Base-by-base conservation (phyloP, 2,888 invertebrate species). In the Dichetophora obliterata region DNA sequence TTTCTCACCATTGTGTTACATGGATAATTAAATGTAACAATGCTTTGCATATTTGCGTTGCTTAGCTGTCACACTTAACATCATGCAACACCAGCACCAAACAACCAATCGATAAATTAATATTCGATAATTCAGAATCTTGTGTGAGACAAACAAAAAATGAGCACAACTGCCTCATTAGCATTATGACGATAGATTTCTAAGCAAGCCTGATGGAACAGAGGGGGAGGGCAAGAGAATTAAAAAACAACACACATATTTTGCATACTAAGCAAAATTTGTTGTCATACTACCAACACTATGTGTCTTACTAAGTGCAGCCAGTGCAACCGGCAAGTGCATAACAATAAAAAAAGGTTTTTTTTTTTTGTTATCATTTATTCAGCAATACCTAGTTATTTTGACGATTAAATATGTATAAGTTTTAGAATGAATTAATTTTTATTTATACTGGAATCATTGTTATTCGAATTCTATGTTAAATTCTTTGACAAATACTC, bases 221-320 rank as follows among this genome's bases (percentile, higher is more conserved):
- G 50, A 61, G 19, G 19, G 50, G 22, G 34, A 43, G n/a, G 76
- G 75, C 57, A 69, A 77, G 75, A 79, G 66, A 77, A 31, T 76
- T 24, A 34, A 43, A 34, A 59, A 66, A n/a, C 43, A 43, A 11
- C 8, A 52, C 54, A 75, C 76, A 79, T 77, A 83, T 84, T 84
- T 83, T 85, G 85, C 85, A 79, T 82, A 84, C 82, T 79, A 82
- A 82, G 85, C 85, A 85, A 82, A 82, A 85, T 84, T 81, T 76
- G 66, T 59, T 79, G 80, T 77, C 80, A 79, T 75, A 78, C 80
- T 79, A 78, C 1, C 43, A 80, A 81, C 78, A 77, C 78, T 81
- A 79, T 81, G 80, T 79, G n/a, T n/a, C n/a, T n/a, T n/a, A 77
- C 80, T 79, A 80, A 81, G 80, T 78, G 79, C 79, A 77, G 72